Evolutionary conservation across 1,140 invertebrate genomes (phyloP).

Genomic region (Drosophila funebris): DNA sequence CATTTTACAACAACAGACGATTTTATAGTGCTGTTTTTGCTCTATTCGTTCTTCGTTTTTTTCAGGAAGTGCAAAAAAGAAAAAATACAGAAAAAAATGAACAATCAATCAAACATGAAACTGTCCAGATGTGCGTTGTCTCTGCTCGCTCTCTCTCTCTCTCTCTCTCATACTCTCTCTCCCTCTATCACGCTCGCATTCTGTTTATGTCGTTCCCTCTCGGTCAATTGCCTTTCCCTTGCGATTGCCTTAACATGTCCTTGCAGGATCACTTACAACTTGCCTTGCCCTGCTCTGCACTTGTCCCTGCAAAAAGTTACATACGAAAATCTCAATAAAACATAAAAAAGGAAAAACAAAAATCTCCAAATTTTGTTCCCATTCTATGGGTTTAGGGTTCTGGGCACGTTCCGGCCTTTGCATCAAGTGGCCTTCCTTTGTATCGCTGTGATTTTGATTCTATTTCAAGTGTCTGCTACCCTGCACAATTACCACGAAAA

Average conservation of each 20-base stretch:
- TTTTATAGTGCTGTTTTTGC: constrained; percentile 23
- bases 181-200: not conserved
- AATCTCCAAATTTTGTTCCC: constrained; percentile 27
- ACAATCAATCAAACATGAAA: constrained; percentile 11
- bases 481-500: constrained; percentile 1
- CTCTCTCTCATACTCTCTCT: not conserved
- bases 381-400: constrained; percentile 11
- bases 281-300: constrained; percentile 25
- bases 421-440: constrained; percentile 14
- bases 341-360: not conserved
- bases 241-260: constrained; percentile 32
- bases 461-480: constrained; percentile 20
- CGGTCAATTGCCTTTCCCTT: too few relatives aligned
- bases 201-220: too few relatives aligned
- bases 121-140: constrained; percentile 9
- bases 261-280: constrained; percentile 20
- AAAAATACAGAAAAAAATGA: constrained; percentile 2
- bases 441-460: constrained; percentile 15
- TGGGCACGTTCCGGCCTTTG: constrained; percentile 14
- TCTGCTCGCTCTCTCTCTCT: not conserved
- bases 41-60: constrained; percentile 6
- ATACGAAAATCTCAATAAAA: constrained; percentile 6
- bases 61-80: constrained; percentile 31
- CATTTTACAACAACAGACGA: not conserved
- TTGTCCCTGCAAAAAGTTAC: constrained; percentile 53